Percentiles rank a stretch among this genome's conserved stretches.
Evolutionary conservation across 2,797 vertebrate genomes (phyloP).

Genomic region (Syngnathus rostellatus): DNA sequence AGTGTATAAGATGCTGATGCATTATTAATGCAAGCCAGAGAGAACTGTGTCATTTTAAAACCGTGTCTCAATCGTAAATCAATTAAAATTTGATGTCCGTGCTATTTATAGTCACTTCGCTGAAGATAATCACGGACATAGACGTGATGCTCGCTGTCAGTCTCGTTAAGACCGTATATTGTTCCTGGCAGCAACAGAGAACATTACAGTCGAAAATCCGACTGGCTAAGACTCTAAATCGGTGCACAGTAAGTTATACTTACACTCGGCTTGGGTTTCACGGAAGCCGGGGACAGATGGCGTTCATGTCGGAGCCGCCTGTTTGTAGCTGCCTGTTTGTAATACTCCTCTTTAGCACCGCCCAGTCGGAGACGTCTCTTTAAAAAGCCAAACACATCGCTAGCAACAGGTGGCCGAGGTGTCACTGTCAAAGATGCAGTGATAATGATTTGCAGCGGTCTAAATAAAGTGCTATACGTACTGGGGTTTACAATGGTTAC

Average conservation of each 20-base stretch:
- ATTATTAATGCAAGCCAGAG: not conserved
- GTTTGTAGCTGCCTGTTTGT: constrained; percentile 19
- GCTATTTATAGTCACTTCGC: constrained; percentile 14
- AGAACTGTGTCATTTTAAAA: not conserved
- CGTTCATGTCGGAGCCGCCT: constrained; percentile 18
- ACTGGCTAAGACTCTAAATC: constrained; percentile 39
- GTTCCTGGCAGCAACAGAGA: not conserved
- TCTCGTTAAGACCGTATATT: not conserved
- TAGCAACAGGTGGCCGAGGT: constrained; percentile 60
- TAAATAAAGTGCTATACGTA: not conserved
- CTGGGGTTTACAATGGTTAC: not conserved
- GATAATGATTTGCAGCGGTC: not conserved
- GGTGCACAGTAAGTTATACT: constrained; percentile 48
- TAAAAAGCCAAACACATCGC: constrained; percentile 51
- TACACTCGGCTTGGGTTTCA: constrained; percentile 52
- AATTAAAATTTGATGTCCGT: not conserved
- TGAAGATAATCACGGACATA: constrained; percentile 23
- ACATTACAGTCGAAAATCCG: not conserved
- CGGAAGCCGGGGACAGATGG: constrained; percentile 60
- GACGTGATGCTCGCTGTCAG: constrained; percentile 2
- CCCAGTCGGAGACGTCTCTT: constrained; percentile 48
- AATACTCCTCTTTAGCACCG: constrained; percentile 55
- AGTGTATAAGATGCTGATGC: no score
- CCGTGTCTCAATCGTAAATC: not conserved
- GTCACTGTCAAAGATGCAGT: not conserved